Evolutionary conservation across 2,888 invertebrate species (phyloP), one percentile per base, ranked within the genome.

Genomic region (Polyommatus iphigenia): DNA sequence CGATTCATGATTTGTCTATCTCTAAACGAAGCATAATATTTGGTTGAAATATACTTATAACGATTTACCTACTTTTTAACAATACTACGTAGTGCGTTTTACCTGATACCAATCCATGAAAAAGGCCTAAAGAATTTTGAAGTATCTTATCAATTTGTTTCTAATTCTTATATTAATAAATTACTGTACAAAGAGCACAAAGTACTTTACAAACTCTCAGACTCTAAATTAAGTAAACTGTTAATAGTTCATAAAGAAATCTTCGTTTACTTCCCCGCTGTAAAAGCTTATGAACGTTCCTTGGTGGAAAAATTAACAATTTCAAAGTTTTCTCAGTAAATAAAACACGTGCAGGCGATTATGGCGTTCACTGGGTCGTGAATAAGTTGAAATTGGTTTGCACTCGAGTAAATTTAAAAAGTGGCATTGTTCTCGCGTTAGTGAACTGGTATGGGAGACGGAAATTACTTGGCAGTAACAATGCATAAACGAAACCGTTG

Each of bases 391-490:
- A 73, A 78, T 73, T 73, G 41, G 41, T 59, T 62, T 46, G 59
- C 41, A 29, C 59, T 41, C 62, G 46, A 46, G 78, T 75, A 75
- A 75, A 75, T 75, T 75, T 75, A 50, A 50, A 75, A 73, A 73
- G 72, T 78, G 29, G 57, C 73, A 78, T 78, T 73, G 78, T 78
- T 78, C 73, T 78, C 78, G 77, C 75, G 75, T 75, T 76, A 79
- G 77, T 75, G 78, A 78, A 78, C 77, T 77, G 77, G 77, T 78
- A 77, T 79, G 57, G 75, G 73, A 78, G 75, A 78, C 79, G 79
- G 79, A 79, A 79, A 72, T 77, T 50, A 73, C 79, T 78, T 77
- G 77, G 76, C 77, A 77, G 67, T 77, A 79, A 78, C 78, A 79
- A 79, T 78, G 71, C 77, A 79, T 67, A 76, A 62, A 77, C 78